phyloP scores from a whole-genome alignment of 2,113 vertebrate genomes.

The Crotalus viridis region DNA sequence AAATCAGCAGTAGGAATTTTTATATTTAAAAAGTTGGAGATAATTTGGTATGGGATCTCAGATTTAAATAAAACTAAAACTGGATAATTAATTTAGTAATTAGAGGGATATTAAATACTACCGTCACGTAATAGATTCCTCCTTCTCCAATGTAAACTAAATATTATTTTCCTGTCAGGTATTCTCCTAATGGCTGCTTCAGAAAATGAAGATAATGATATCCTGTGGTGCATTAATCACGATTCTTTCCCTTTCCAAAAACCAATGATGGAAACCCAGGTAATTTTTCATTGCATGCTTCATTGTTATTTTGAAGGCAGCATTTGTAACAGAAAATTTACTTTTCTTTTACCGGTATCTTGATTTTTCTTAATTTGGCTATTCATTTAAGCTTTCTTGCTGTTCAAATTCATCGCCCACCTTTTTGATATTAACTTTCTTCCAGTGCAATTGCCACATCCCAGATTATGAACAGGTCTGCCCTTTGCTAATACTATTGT shows the following conservation, averaged over 20 bases:
- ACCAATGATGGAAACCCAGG: conserved; percentile 97
- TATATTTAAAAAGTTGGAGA: not conserved
- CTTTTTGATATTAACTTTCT: not conserved
- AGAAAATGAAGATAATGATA: conserved; percentile 93
- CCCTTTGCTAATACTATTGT: not conserved
- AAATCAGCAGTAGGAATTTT: not conserved
- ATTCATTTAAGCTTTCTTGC: not conserved
- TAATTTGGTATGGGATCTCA: not conserved
- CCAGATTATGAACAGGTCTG: not conserved
- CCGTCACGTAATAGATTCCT: not conserved
- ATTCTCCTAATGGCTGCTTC: conserved; percentile 92
- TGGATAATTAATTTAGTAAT: not conserved
- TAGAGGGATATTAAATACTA: not conserved
- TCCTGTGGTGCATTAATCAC: conserved; percentile 96
- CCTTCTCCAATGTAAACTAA: not conserved
- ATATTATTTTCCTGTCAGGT: conserved; percentile 65
- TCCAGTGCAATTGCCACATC: not conserved
- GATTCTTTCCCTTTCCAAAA: conserved; percentile 97
- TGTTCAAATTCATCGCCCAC: not conserved
- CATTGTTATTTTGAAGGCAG: not conserved
- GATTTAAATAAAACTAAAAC: not conserved
- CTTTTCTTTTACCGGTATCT: not conserved
- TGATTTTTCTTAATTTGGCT: not conserved
- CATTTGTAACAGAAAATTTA: not conserved
- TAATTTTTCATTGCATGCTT: conserved; percentile 40